These are phyloP conservation scores for Plebejus anna DNA, from an alignment of 2,888 invertebrate species.

Conservation along the genomic window DNA sequence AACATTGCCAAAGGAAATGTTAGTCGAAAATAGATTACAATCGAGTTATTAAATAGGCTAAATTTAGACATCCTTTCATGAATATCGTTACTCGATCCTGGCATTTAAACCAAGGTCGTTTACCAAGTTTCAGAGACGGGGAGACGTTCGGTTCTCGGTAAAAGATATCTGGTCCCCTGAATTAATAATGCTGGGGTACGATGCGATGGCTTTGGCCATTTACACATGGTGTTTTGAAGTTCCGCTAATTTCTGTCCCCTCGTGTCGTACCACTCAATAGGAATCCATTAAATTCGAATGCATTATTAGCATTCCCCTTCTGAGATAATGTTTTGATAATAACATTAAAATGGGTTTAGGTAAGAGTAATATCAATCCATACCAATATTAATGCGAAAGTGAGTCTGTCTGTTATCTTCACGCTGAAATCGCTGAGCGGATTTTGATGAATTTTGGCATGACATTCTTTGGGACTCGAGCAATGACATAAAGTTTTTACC, in stretches of 20 bases:
- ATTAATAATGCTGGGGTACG: not conserved
- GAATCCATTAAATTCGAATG: slow-evolving; percentile 1
- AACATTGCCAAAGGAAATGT: not conserved
- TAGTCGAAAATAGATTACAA: not conserved
- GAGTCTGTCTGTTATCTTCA: not conserved
- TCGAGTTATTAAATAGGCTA: not conserved
- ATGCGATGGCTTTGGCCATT: not conserved
- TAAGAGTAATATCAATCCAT: not conserved
- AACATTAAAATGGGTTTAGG: not conserved
- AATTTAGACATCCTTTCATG: not conserved
- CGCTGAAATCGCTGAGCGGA: not conserved
- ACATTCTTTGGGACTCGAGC: not conserved
- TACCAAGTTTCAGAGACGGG: not conserved
- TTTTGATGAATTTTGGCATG: not conserved
- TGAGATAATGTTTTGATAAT: slow-evolving; percentile 6
- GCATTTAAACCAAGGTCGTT: slow-evolving; percentile 8
- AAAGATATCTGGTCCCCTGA: not conserved
- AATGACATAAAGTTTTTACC: not conserved
- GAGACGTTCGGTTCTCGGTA: not conserved
- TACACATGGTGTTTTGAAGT: not conserved
- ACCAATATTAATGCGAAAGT: not conserved
- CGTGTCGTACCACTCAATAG: not conserved
- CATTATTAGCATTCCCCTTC: not conserved
- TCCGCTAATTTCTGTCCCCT: slow-evolving; percentile 8
- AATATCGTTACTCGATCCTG: not conserved